Conservation (phyloP, 1,140 invertebrate species). For the Drosophila ercepeae region DNA sequence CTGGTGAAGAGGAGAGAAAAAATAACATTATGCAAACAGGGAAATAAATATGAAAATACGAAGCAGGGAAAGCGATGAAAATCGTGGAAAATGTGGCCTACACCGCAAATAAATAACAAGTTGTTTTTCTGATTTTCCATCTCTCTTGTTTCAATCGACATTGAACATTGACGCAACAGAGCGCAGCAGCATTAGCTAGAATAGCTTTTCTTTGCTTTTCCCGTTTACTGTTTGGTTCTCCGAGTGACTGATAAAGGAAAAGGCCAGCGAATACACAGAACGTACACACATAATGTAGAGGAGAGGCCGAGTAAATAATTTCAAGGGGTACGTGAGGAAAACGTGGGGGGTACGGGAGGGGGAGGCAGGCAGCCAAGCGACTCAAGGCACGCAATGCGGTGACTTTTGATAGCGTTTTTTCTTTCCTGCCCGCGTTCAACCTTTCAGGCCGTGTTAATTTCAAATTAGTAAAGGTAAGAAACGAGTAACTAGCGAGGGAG, state of each 20-base stretch:
- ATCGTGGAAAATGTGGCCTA: conserved; percentile 67
- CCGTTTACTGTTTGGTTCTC: too few species aligned
- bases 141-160: conserved; percentile 48
- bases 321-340: not conserved
- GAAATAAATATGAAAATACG: conserved; percentile 49
- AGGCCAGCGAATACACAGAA: conserved; percentile 42
- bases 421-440: not conserved
- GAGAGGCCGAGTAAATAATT: not conserved
- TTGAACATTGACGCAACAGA: conserved; percentile 51
- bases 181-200: conserved; percentile 49
- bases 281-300: conserved; percentile 32
- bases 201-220: conserved; percentile 28
- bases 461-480: conserved; percentile 37
- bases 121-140: conserved; percentile 14
- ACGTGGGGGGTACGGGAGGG: not conserved
- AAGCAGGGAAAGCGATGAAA: conserved; percentile 35
- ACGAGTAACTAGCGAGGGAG: not conserved
- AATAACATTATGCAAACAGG: conserved; percentile 63
- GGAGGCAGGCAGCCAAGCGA: conserved; percentile 26
- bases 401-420: conserved; percentile 23
- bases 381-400: conserved; percentile 41
- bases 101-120: conserved; percentile 52
- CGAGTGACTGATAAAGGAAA: conserved; percentile 64
- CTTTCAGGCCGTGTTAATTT: conserved; percentile 28
- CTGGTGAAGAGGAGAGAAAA: not conserved